Percentiles rank a stretch among this genome's conserved stretches.
Evolutionary conservation across 2,797 vertebrate genomes (phyloP).

Genomic region (Artibeus jamaicensis): DNA sequence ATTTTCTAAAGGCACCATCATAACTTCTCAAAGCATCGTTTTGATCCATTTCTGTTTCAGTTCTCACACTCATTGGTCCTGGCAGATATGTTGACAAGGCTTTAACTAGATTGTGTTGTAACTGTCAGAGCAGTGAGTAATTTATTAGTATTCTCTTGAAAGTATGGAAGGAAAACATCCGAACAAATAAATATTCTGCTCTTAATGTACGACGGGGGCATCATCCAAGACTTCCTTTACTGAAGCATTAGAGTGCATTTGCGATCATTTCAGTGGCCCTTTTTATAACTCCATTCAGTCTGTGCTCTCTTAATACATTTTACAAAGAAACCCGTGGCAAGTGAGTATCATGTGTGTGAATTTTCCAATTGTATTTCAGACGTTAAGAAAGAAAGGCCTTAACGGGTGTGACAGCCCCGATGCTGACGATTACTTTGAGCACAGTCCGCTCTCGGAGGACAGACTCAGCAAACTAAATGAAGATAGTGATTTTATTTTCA

Average conservation of each 20-base stretch:
- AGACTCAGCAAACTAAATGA: conserved; percentile 99
- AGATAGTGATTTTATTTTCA: conserved; percentile 99
- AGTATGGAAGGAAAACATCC: not conserved
- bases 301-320: conserved; percentile 73
- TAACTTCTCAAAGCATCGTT: not conserved
- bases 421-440: conserved; percentile 99
- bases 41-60: not conserved
- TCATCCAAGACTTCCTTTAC: conserved; percentile 37
- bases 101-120: not conserved
- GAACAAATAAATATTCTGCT: conserved; percentile 42
- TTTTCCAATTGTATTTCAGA: conserved; percentile 99
- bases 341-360: conserved; percentile 91
- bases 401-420: conserved; percentile 99
- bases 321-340: conserved; percentile 77
- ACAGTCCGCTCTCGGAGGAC: conserved; percentile 99
- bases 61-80: not conserved
- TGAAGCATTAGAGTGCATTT: conserved; percentile 66
- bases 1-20: not conserved
- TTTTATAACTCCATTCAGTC: conserved; percentile 72
- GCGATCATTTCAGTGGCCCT: conserved; percentile 80
- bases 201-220: not conserved
- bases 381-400: conserved; percentile 99
- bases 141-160: not conserved
- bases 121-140: not conserved
- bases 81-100: not conserved